phyloP scores from a whole-genome alignment of 2,113 vertebrate genomes.

The Pelusios castaneus region DNA sequence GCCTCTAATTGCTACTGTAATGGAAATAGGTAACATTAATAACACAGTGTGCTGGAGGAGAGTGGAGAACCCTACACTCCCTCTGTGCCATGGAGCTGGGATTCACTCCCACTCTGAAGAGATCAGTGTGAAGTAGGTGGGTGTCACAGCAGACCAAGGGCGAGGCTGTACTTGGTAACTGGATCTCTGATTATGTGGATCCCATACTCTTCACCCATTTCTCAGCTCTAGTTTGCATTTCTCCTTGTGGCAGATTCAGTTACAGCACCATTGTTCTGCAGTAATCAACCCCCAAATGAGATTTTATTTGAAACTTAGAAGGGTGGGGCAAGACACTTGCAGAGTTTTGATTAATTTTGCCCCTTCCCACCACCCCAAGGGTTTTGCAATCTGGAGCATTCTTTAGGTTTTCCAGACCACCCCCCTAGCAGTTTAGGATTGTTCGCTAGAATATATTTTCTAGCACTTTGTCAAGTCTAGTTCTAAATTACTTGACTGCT shows the following conservation, averaged over 20 bases:
- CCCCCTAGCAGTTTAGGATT: not conserved
- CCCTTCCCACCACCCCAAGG: too few species aligned
- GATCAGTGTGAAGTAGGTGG: not conserved
- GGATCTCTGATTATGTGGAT: not conserved
- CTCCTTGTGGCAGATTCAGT: not conserved
- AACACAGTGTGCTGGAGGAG: not conserved
- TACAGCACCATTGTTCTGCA: not conserved
- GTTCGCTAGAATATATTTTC: not conserved
- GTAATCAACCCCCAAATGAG: not conserved
- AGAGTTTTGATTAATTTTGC: not conserved
- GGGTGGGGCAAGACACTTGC: not conserved
- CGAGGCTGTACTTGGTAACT: not conserved
- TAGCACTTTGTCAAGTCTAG: not conserved
- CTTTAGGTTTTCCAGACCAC: not conserved
- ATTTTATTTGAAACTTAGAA: not conserved
- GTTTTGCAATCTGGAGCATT: not conserved
- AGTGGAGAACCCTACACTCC: not conserved
- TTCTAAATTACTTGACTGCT: not conserved
- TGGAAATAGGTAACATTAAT: not conserved
- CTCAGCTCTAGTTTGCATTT: not conserved
- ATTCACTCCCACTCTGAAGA: not conserved
- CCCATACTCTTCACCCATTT: not conserved
- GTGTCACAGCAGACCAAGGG: not conserved
- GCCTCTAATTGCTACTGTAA: not conserved
- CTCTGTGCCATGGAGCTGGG: not conserved